Base-by-base conservation (phyloP, 1,140 invertebrate species). In the Hycleus phaleratus region DNA sequence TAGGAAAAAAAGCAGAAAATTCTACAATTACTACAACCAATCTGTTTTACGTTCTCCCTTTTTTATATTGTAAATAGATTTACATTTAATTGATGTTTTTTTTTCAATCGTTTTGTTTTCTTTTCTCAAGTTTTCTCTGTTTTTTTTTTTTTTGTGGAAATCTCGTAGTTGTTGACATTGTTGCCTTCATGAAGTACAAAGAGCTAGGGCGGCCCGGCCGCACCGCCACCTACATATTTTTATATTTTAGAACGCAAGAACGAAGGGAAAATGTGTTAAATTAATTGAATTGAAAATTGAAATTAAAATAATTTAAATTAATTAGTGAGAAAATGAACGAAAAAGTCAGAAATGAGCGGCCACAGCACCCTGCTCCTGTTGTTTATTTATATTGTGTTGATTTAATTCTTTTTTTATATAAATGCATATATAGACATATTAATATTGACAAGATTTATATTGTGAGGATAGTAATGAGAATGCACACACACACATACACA, bases 131-230 rank as follows among this genome's bases (percentile, higher is more conserved):
- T 18, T 18, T 18, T 18, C 18, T 18, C 18, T 12, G 12, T 12
- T 12, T 18, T 18, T 42, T n/a, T n/a, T 6, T 6, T 57, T 62
- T 62, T 62, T 61, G 26, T 66, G 62, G 61, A 68, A 68, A 68
- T 66, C 62, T 68, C 58, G 59, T 68, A 60, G 59, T 67, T 66
- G 65, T 69, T 69, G 69, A 71, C 65, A 67, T 64, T 65, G 67
- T 71, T 72, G 70, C 70, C 70, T 72, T 72, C 67, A 69, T 58
- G 63, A 71, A 72, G 70, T 72, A 72, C 70, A 72, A 72, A 72
- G 63, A 69, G 63, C 60, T 53, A 62, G 64, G 62, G 58, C 56
- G 50, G 60, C 40, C 42, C 45, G 63, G 50, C 58, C 49, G 58
- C 57, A 62, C 60, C 63, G 58, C 63, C 60, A 61, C 61, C 50